Evolutionary conservation across 1,140 invertebrate genomes (phyloP), one percentile per base, ranked within the genome.

Genomic region (Idris sp.): DNA sequence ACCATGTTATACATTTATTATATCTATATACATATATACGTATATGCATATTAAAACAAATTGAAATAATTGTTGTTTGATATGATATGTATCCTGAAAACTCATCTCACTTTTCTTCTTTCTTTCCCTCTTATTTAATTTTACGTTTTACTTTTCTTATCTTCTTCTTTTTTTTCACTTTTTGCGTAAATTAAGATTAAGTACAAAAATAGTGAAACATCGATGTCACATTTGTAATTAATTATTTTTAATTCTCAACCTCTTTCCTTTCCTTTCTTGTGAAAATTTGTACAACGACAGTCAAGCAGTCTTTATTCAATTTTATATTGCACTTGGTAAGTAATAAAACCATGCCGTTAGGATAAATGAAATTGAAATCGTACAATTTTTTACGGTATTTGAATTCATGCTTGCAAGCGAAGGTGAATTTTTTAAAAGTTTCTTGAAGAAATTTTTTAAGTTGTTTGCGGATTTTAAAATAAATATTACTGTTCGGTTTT

Each of bases 1-100:
- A 72, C 51, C 69, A 65, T 73, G 69, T 73, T 73, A 73, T 73
- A 73, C 61, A 73, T 65, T 59, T 73, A 73, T 73, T 73, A 73
- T 73, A 68, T 69, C 40, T 58, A 33, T 71, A 49, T 75, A 56
- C 48, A 74, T 69, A 41, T 46, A 62, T 41, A 65, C 40, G 33
- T 67, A 68, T 61, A 54, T 62, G 28, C 53, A 43, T 74, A 68
- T 61, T 53, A 61, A 74, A 67, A 46, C 48, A 53, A 61, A 61
- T 51, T 61, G 44, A 69, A 61, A 9, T 38, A 44, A 16, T 40
- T 62, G 49, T 72, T 72, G 68, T 72, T 64, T 72, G 26, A 64
- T 72, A 72, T 72, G 26, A 64, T 72, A 72, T 58, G 58, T 64
- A 72, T 72, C 44, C 68, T 72, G 51, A 64, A 72, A 35, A 38